These are phyloP conservation scores for Branchipolynoe longqiensis DNA, from an alignment of 2,888 invertebrate genomes.

Conservation along the genomic window DNA sequence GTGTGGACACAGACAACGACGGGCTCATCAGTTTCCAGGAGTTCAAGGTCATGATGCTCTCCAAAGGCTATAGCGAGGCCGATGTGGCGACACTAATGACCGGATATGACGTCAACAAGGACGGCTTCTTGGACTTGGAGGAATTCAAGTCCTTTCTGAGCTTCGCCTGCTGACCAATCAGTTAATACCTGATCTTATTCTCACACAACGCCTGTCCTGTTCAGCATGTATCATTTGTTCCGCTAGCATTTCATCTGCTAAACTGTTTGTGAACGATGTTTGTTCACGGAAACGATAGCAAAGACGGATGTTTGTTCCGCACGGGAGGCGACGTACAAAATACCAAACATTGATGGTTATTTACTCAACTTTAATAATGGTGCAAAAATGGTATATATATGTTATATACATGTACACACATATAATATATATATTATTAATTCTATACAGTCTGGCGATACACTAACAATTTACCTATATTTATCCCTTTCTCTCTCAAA, in stretches of 20 bases:
- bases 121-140: slow-evolving; percentile 60
- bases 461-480: no score
- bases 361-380: slow-evolving; percentile 23
- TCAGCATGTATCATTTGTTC: not conserved
- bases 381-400: slow-evolving; percentile 5
- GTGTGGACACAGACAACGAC: slow-evolving; percentile 50
- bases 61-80: slow-evolving; percentile 59
- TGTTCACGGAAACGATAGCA: not conserved
- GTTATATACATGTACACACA: not conserved
- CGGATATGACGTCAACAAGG: slow-evolving; percentile 60
- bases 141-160: slow-evolving; percentile 63
- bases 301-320: not conserved
- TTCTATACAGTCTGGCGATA: no score
- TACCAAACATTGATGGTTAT: not conserved
- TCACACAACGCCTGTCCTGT: not conserved
- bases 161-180: slow-evolving; percentile 26
- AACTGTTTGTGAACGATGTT: not conserved
- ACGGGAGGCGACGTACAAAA: not conserved
- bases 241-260: not conserved
- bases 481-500: not conserved
- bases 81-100: slow-evolving; percentile 59
- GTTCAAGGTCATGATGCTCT: slow-evolving; percentile 49
- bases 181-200: not conserved
- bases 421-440: no score
- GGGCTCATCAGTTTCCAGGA: slow-evolving; percentile 55